These are phyloP conservation scores for Hybognathus amarus DNA, from an alignment of 2,797 vertebrate genomes.

Conservation along the genomic window DNA sequence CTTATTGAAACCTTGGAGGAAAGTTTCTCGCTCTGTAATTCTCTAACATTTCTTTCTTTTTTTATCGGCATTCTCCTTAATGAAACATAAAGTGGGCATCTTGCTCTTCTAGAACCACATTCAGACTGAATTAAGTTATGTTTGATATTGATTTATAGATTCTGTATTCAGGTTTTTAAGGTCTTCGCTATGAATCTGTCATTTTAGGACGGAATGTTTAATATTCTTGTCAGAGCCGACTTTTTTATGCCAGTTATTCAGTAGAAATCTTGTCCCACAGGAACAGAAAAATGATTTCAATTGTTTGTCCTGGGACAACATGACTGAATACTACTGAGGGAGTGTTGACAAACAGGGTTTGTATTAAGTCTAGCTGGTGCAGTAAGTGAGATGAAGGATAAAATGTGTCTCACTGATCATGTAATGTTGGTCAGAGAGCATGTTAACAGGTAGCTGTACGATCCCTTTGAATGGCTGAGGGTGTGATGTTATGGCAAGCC, in stretches of 20 bases:
- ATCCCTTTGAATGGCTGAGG: not conserved
- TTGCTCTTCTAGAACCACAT: constrained; percentile 23
- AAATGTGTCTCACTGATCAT: constrained; percentile 11
- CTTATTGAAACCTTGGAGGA: constrained; percentile 14
- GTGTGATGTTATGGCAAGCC: not conserved
- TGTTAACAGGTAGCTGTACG: not conserved
- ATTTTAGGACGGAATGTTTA: not conserved
- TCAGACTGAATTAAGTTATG: constrained; percentile 33
- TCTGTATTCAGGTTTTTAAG: constrained; percentile 39
- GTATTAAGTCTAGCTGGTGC: constrained; percentile 42
- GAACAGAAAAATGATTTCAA: not conserved
- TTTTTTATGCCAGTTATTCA: constrained; percentile 5
- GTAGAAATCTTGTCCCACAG: constrained; percentile 6
- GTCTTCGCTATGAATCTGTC: constrained; percentile 19
- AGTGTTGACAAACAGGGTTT: constrained; percentile 22
- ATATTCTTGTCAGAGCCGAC: not conserved
- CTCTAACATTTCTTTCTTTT: not conserved
- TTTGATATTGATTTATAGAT: not conserved
- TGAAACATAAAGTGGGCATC: constrained; percentile 17
- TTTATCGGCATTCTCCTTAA: not conserved
- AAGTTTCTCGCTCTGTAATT: not conserved
- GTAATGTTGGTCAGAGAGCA: constrained; percentile 22
- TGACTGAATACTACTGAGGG: constrained; percentile 28
- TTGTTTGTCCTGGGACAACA: constrained; percentile 13
- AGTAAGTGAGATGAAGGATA: constrained; percentile 51